A percentile compares a stretch with the other conserved stretches of the same genome.
Conservation (phyloP, 2,797 vertebrate species). For the Pangasius krempfi region DNA sequence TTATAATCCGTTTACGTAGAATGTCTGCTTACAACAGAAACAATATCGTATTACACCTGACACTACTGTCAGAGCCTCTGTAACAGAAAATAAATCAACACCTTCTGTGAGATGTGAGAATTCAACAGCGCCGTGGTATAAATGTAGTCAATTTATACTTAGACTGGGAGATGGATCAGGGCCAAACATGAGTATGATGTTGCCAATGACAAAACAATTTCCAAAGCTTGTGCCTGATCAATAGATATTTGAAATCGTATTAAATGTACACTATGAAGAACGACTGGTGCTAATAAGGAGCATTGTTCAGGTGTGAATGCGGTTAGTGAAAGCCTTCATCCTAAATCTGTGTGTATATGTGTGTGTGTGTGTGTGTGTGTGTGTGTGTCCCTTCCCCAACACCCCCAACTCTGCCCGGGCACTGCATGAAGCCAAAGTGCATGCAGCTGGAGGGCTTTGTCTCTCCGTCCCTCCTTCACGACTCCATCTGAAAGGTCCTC, state of each 20-base stretch:
- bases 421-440: constrained; percentile 71
- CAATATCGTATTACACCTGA: not conserved
- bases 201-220: constrained; percentile 54
- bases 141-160: constrained; percentile 23
- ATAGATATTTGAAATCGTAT: constrained; percentile 27
- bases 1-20: not conserved
- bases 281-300: constrained; percentile 57
- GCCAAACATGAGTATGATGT: constrained; percentile 18
- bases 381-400: constrained; percentile 40
- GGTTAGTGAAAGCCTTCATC: constrained; percentile 43
- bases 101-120: not conserved
- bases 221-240: constrained; percentile 53
- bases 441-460: constrained; percentile 83
- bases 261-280: constrained; percentile 28
- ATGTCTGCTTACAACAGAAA: not conserved
- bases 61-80: not conserved
- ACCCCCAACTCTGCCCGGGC: constrained; percentile 53
- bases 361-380: constrained; percentile 38
- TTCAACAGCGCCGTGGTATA: not conserved
- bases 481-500: constrained; percentile 71
- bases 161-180: not conserved
- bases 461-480: constrained; percentile 57
- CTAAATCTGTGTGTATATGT: constrained; percentile 12
- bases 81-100: not conserved
- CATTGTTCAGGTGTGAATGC: constrained; percentile 55